A percentile compares a stretch with the other conserved stretches of the same genome.
phyloP scores from a whole-genome alignment of 2,888 invertebrate genomes.

The Pheosia gnoma region DNA sequence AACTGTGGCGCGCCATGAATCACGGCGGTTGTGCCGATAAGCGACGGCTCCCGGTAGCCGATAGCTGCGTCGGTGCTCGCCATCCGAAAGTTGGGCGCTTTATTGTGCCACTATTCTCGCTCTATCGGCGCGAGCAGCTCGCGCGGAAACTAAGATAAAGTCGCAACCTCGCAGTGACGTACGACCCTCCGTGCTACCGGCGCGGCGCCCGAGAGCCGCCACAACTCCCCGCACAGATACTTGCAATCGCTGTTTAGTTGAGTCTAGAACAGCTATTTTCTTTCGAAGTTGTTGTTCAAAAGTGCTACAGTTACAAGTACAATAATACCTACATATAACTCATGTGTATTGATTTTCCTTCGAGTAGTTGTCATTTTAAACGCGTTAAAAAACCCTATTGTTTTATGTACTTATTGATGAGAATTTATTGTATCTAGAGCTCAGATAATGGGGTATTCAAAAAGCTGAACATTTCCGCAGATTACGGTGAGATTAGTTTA shows the following conservation, averaged over 20 bases:
- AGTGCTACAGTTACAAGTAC: background rate
- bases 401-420: too few species aligned
- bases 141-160: slow-evolving; percentile 81
- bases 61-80: slow-evolving; percentile 38
- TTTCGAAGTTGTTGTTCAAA: slow-evolving; percentile 25
- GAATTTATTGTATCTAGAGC: too few species aligned
- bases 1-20: slow-evolving; percentile 73
- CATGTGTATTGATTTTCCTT: background rate
- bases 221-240: slow-evolving; percentile 37
- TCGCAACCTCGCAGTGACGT: slow-evolving; percentile 73
- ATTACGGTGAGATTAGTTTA: too few species aligned
- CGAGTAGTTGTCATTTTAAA: too few species aligned
- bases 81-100: slow-evolving; percentile 69
- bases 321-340: background rate
- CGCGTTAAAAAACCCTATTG: too few species aligned
- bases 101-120: slow-evolving; percentile 80
- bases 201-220: slow-evolving; percentile 10
- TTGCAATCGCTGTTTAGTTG: slow-evolving; percentile 34
- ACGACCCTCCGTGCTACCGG: slow-evolving; percentile 53
- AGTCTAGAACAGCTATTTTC: slow-evolving; percentile 31
- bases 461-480: too few species aligned
- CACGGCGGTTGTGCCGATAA: slow-evolving; percentile 68
- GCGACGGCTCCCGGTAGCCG: slow-evolving; percentile 27
- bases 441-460: too few species aligned
- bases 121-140: slow-evolving; percentile 76